phyloP scores from a whole-genome alignment of 2,888 invertebrate genomes.

The Mactromeris polynyma region DNA sequence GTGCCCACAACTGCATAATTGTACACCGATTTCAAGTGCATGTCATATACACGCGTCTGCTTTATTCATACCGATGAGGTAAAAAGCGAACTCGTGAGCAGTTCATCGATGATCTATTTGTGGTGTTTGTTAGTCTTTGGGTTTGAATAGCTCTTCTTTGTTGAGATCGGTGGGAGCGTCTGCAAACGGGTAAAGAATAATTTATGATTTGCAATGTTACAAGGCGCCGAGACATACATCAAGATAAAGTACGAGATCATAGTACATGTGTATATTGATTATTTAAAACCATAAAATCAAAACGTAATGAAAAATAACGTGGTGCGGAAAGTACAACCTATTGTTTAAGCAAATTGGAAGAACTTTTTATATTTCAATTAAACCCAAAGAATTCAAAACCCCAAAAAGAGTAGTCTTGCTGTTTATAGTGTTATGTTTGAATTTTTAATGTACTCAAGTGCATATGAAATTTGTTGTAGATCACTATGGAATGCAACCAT shows the following conservation, averaged over 20 bases:
- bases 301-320: neutral
- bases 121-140: neutral
- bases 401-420: neutral
- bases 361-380: neutral
- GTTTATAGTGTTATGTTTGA: neutral
- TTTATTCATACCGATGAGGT: too few relatives aligned
- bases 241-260: too few relatives aligned
- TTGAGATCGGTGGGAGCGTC: neutral
- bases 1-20: too few relatives aligned
- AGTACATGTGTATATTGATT: too few relatives aligned
- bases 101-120: neutral
- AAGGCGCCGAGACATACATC: too few relatives aligned
- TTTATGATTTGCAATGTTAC: too few relatives aligned
- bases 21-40: too few relatives aligned
- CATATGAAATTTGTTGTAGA: slow-evolving; percentile 28
- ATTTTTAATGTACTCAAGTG: neutral
- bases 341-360: neutral
- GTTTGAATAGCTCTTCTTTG: neutral
- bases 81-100: too few relatives aligned
- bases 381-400: too few relatives aligned
- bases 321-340: too few relatives aligned
- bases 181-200: neutral
- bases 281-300: too few relatives aligned
- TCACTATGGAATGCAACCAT: slow-evolving; percentile 44
- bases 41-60: too few relatives aligned